Evolutionary conservation across 2,888 invertebrate genomes (phyloP).

Genomic region (Tachina fera): DNA sequence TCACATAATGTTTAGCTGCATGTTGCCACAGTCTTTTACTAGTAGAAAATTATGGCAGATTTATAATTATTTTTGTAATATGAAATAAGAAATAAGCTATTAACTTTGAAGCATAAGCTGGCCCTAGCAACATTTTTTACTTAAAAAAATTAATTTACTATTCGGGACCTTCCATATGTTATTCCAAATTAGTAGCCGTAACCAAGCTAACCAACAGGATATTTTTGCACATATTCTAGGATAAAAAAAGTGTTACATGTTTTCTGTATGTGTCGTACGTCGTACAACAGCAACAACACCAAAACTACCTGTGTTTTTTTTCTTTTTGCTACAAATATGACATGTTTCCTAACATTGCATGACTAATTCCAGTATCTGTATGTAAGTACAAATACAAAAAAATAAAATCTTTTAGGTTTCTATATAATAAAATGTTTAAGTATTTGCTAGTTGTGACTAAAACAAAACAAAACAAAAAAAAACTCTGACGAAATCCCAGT

Average conservation of each 20-base stretch:
- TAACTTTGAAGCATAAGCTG: no score
- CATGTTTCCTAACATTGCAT: constrained; percentile 56
- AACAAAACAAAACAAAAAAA: constrained; percentile 30
- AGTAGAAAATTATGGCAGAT: no score
- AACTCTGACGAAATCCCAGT: constrained; percentile 67
- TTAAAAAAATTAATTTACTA: background rate
- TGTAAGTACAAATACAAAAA: background rate
- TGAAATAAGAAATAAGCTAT: no score
- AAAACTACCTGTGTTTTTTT: constrained; percentile 48
- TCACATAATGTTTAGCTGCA: no score
- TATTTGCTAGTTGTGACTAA: constrained; percentile 44
- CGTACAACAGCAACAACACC: background rate
- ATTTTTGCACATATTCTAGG: background rate
- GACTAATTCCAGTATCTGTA: constrained; percentile 57
- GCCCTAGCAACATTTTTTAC: background rate
- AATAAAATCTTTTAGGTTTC: constrained; percentile 19
- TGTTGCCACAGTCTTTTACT: no score
- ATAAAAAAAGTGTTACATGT: constrained; percentile 33
- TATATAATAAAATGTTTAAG: constrained; percentile 53
- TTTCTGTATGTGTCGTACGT: background rate
- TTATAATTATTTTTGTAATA: no score
- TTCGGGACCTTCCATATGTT: constrained; percentile 40
- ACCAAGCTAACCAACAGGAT: constrained; percentile 39
- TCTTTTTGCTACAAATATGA: constrained; percentile 51
- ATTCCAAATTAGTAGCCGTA: constrained; percentile 6